A percentile compares a stretch with the other conserved stretches of the same genome.
These are phyloP conservation scores for Ctenopoma kingsleyae DNA, from an alignment of 2,797 vertebrate genomes.

Conservation along the genomic window DNA sequence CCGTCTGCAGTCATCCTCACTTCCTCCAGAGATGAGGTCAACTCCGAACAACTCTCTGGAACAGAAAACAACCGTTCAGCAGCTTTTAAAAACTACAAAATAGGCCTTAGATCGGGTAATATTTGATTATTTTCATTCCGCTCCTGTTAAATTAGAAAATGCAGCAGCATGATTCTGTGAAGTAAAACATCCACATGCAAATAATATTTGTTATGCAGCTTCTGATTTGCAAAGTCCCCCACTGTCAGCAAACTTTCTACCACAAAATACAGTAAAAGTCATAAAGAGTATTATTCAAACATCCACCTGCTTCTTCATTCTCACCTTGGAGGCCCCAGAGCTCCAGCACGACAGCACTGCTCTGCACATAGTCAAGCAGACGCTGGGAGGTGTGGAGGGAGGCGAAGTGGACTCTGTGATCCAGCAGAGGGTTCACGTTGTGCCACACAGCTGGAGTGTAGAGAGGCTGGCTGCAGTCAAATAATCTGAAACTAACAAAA, in stretches of 20 bases:
- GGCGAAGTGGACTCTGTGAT: slow-evolving; percentile 86
- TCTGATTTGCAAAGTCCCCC: too few relatives aligned
- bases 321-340: slow-evolving; percentile 93
- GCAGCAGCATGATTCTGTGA: too few relatives aligned
- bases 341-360: slow-evolving; percentile 89
- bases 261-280: background rate
- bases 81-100: too few relatives aligned
- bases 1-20: slow-evolving; percentile 82
- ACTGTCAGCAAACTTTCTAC: background rate
- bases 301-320: background rate
- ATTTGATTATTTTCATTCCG: too few relatives aligned
- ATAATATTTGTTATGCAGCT: too few relatives aligned
- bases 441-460: slow-evolving; percentile 90
- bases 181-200: too few relatives aligned
- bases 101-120: too few relatives aligned
- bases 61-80: slow-evolving; percentile 7
- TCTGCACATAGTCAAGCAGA: slow-evolving; percentile 90
- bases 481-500: slow-evolving; percentile 86
- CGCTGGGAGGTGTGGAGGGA: slow-evolving; percentile 82
- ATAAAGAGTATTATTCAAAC: background rate
- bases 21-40: slow-evolving; percentile 72
- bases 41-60: slow-evolving; percentile 86
- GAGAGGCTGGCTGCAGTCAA: slow-evolving; percentile 84
- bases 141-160: too few relatives aligned
- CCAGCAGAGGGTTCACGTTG: slow-evolving; percentile 86